Evolutionary conservation across 2,888 invertebrate species (phyloP).

Genomic region (Synergus gifuensis): DNA sequence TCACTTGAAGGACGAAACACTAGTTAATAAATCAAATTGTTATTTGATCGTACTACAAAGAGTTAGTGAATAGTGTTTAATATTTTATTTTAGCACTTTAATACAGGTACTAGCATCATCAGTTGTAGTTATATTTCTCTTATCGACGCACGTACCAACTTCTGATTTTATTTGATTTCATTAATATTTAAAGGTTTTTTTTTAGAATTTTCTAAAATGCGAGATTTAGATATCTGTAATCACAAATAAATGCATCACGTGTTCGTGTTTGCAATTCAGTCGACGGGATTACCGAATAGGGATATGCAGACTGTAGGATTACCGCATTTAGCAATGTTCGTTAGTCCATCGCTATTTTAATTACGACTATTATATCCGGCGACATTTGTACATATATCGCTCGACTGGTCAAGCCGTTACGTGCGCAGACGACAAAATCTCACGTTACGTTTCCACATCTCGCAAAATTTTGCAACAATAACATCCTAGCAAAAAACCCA

Average conservation of each 20-base stretch:
- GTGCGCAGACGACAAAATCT: slow-evolving; percentile 59
- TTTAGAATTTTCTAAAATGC: not conserved
- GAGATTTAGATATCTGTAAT: not conserved
- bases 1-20: too few species aligned
- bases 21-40: too few species aligned
- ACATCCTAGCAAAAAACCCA: too few species aligned
- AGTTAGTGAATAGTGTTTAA: too few species aligned
- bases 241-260: slow-evolving; percentile 44
- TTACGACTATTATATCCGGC: slow-evolving; percentile 70
- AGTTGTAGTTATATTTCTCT: too few species aligned
- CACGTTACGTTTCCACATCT: slow-evolving; percentile 38
- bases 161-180: not conserved
- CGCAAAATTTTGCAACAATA: not conserved
- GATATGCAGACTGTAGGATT: slow-evolving; percentile 65
- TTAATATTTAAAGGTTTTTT: not conserved
- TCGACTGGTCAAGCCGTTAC: slow-evolving; percentile 53
- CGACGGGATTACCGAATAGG: slow-evolving; percentile 71
- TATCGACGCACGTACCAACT: too few species aligned
- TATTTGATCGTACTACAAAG: too few species aligned
- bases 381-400: slow-evolving; percentile 49
- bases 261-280: slow-evolving; percentile 52
- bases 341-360: slow-evolving; percentile 71
- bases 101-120: too few species aligned
- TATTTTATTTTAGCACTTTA: too few species aligned
- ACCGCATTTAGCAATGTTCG: slow-evolving; percentile 72